These are phyloP conservation scores for Augochlora pura DNA, from an alignment of 1,140 invertebrate genomes.

Conservation along the genomic window DNA sequence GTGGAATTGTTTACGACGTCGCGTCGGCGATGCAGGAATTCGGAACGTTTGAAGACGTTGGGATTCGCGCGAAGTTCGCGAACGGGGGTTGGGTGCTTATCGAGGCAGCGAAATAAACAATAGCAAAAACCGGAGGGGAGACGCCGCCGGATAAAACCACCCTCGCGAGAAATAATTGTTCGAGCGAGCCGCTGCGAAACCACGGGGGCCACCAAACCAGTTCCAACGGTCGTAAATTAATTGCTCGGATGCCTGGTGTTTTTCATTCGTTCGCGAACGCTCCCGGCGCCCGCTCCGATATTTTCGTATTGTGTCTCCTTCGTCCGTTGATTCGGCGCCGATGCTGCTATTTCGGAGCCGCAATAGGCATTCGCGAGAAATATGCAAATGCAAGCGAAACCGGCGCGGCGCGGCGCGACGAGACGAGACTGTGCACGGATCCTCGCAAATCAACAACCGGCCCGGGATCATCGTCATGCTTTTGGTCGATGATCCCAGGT, in stretches of 20 bases:
- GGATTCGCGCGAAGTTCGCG: neutral
- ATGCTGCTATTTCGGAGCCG: constrained; percentile 6
- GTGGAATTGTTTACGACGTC: neutral
- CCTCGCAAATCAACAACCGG: constrained; percentile 28
- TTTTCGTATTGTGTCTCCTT: constrained; percentile 22
- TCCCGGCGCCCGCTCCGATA: neutral
- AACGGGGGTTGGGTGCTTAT: neutral
- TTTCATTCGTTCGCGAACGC: constrained; percentile 11
- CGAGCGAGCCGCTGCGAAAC: neutral
- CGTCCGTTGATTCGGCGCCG: constrained; percentile 1
- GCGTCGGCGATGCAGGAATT: neutral
- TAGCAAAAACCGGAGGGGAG: neutral
- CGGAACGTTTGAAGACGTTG: neutral
- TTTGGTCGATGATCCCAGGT: constrained; percentile 43
- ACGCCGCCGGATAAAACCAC: neutral
- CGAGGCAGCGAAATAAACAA: neutral
- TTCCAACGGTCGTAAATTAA: constrained; percentile 31
- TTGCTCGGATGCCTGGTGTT: constrained; percentile 18
- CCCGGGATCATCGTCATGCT: constrained; percentile 5
- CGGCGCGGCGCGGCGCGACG: neutral
- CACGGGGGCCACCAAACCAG: neutral
- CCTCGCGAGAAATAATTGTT: constrained; percentile 2
- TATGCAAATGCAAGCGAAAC: constrained; percentile 16
- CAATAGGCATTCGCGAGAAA: constrained; percentile 32
- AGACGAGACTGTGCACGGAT: neutral